Evolutionary conservation across 2,797 vertebrate genomes (phyloP).

Genomic region (Sebastes oblongus): DNA sequence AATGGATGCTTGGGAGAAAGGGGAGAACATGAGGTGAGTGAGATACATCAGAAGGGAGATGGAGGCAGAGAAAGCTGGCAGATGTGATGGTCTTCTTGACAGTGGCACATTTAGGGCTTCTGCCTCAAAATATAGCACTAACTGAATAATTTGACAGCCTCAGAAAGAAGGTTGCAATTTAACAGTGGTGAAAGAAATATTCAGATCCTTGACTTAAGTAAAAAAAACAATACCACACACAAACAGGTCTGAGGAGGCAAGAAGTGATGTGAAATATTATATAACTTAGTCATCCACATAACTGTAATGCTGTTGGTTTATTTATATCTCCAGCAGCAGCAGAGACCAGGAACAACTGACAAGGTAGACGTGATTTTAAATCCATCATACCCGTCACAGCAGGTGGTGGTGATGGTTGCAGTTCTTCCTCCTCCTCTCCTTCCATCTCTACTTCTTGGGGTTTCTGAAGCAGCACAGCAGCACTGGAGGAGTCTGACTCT

Average conservation of each 20-base stretch:
- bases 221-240: background rate
- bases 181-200: background rate
- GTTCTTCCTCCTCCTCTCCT: slow-evolving; percentile 53
- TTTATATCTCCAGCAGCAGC: background rate
- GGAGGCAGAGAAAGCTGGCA: slow-evolving; percentile 6
- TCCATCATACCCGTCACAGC: slow-evolving; percentile 66
- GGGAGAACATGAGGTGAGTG: background rate
- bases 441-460: slow-evolving; percentile 72
- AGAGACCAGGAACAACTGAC: background rate
- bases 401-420: slow-evolving; percentile 16
- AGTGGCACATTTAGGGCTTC: background rate
- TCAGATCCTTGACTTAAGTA: background rate
- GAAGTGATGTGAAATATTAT: background rate
- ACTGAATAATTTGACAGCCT: background rate
- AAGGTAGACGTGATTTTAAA: background rate
- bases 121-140: background rate
- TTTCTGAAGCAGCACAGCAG: slow-evolving; percentile 29
- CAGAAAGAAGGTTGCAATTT: background rate
- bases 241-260: background rate
- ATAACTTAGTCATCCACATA: background rate
- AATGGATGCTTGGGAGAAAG: slow-evolving; percentile 1
- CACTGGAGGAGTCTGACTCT: slow-evolving; percentile 16
- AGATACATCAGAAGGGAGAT: background rate
- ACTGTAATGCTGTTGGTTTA: background rate
- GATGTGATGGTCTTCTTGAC: background rate